Evolutionary conservation across 2,113 vertebrate species (phyloP).

Genomic region (Craseonycteris thonglongyai): DNA sequence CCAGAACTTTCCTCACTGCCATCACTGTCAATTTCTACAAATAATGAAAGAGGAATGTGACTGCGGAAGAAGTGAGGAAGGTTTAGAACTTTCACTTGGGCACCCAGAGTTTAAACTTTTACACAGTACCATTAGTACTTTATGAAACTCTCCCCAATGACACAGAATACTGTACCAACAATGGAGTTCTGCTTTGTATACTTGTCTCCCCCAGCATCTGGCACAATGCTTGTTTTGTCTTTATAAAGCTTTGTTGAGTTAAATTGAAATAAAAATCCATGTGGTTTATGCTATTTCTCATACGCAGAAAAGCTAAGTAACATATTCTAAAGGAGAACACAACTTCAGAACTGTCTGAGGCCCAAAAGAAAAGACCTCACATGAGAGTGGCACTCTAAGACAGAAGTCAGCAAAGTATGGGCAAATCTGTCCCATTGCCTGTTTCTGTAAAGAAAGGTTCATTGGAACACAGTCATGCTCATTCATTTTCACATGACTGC

Average conservation of each 20-base stretch:
- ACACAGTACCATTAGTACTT: background rate
- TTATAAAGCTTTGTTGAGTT: background rate
- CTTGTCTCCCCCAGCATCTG: background rate
- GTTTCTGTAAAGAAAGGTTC: background rate
- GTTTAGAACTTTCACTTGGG: no score
- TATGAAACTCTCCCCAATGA: background rate
- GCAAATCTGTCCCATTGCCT: background rate
- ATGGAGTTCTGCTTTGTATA: accelerated
- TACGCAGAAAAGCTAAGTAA: background rate
- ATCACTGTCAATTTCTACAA: accelerated
- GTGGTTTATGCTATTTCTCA: background rate
- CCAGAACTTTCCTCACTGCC: background rate
- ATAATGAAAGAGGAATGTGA: background rate
- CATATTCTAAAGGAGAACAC: background rate
- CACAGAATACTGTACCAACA: background rate
- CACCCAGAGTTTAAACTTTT: background rate
- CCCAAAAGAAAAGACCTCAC: background rate
- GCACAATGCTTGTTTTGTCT: background rate
- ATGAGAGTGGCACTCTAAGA: background rate
- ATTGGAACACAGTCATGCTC: background rate
- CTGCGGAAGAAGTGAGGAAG: accelerated
- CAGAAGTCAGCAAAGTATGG: accelerated
- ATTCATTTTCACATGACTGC: background rate
- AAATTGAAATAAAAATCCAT: background rate
- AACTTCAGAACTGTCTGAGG: background rate